Evolutionary conservation across 2,797 vertebrate genomes (phyloP), one percentile per base, ranked within the genome.

Genomic region (Nannoperca obscura): DNA sequence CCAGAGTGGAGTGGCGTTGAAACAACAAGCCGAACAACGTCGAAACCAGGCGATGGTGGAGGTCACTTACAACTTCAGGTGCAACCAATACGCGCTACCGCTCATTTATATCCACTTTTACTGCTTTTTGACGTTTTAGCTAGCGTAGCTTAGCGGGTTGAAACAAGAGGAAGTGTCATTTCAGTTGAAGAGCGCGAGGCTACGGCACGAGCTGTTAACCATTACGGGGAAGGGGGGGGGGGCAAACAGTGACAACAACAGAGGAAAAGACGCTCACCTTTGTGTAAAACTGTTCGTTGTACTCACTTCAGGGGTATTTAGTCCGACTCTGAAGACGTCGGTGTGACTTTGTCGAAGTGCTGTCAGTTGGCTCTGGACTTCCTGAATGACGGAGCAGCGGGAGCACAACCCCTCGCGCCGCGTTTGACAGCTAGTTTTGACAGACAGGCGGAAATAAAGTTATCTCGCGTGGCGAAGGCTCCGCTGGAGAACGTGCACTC

Each of bases 331-430:
- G 84, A 69, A 72, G 84, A 62, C 27, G 84, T 90, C 88, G 69
- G 67, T 79, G 91, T 65, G 91, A 94, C 91, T 94, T 93, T 74
- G 40, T 1, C 77, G 81, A 89, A 90, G 90, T 84, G 92, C 87
- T 92, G 91, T 91, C 92, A 93, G 88, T 91, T 63, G 83, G 83
- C 2, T 87, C 44, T 71, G 83, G 92, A 94, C 94, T 95, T 95
- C 94, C 94, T 95, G 94, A 90, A 93, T 93, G 92, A 91, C 92
- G 90, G 91, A 84, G 80, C 89, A 59, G 87, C 82, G 8, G 22
- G 85, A 86, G 89, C 86, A 54, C 92, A 89, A 61, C 86, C 86
- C 85, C 88, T 82, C 67, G 76, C 67, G 24, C n/a, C 53, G 68
- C 27, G 84, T 87, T 80, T 90, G 85, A 91, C 92, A 91, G 87